A percentile compares a stretch with the other conserved stretches of the same genome.
Conservation (phyloP, 2,888 invertebrate genomes). For the Bhutanitis thaidina region DNA sequence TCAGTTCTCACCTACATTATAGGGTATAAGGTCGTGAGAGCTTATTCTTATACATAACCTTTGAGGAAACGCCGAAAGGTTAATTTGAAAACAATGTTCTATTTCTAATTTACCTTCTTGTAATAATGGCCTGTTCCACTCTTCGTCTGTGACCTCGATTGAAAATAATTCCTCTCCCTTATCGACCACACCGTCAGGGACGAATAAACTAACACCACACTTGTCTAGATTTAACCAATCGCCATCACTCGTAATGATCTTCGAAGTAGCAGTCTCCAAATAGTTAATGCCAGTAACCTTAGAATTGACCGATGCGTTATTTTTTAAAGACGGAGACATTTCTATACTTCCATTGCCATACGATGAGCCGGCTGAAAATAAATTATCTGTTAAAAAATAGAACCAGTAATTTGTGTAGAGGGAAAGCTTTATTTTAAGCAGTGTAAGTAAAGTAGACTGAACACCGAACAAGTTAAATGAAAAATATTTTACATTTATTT, state of each 20-base stretch:
- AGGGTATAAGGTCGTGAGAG: too few relatives aligned
- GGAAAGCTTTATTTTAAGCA: slow-evolving; percentile 8
- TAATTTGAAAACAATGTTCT: too few relatives aligned
- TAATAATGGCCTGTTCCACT: slow-evolving; percentile 91
- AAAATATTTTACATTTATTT: too few relatives aligned
- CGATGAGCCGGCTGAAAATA: slow-evolving; percentile 64
- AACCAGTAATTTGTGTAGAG: background rate
- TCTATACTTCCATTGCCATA: slow-evolving; percentile 74
- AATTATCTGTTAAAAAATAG: slow-evolving; percentile 1
- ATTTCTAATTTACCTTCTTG: slow-evolving; percentile 79
- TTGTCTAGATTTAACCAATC: slow-evolving; percentile 84
- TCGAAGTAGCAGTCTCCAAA: slow-evolving; percentile 64
- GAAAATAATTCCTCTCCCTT: slow-evolving; percentile 91
- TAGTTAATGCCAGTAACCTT: slow-evolving; percentile 45
- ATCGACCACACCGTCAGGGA: slow-evolving; percentile 94
- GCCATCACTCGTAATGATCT: slow-evolving; percentile 78
- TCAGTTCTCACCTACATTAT: too few relatives aligned
- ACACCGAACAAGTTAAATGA: background rate
- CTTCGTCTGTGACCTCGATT: slow-evolving; percentile 93
- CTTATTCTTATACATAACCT: too few relatives aligned
- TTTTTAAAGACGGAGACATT: slow-evolving; percentile 68
- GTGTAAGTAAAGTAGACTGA: slow-evolving; percentile 8
- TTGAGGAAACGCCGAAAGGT: too few relatives aligned
- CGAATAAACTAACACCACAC: slow-evolving; percentile 89
- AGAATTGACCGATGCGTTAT: slow-evolving; percentile 63